Evolutionary conservation across 2,888 invertebrate genomes (phyloP).

Genomic region (Drosophila peninsularis): DNA sequence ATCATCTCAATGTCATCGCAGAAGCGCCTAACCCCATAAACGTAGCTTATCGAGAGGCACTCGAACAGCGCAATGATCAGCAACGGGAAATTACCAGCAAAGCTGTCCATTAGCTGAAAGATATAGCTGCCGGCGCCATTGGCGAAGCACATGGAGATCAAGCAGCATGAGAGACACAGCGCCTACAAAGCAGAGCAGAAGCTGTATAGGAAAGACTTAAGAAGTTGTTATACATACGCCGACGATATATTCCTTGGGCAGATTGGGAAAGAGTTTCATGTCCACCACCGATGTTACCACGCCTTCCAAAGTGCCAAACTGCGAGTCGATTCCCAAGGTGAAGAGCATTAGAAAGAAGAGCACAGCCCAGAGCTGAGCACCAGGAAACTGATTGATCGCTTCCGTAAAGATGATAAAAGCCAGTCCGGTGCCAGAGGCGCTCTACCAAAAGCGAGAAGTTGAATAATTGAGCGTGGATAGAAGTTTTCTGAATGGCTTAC

Average conservation of each 20-base stretch:
- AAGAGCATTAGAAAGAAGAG: conserved; percentile 98
- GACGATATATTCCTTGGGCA: conserved; percentile 94
- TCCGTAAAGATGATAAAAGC: conserved; percentile 99
- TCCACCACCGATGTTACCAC: conserved; percentile 98
- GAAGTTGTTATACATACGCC: conserved; percentile 86
- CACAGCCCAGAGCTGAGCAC: conserved; percentile 97
- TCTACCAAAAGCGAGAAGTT: conserved; percentile 87
- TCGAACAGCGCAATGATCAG: conserved; percentile 97
- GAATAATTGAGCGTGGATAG: background rate
- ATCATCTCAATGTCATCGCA: conserved; percentile 97
- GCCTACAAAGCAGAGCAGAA: conserved; percentile 57
- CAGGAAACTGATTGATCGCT: conserved; percentile 98
- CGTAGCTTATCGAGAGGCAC: conserved; percentile 95
- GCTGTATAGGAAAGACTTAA: background rate
- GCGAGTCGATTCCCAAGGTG: conserved; percentile 97
- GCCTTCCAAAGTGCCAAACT: conserved; percentile 97
- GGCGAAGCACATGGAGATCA: conserved; percentile 95
- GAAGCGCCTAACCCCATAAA: conserved; percentile 96
- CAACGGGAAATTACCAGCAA: conserved; percentile 96
- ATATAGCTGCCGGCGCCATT: conserved; percentile 97
- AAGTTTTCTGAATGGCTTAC: conserved; percentile 86
- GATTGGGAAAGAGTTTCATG: conserved; percentile 95
- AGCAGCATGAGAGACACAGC: conserved; percentile 92
- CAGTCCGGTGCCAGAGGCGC: conserved; percentile 97
- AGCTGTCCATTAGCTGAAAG: conserved; percentile 96